Percentiles rank a stretch among this genome's conserved stretches.
phyloP scores from a whole-genome alignment of 2,888 invertebrate genomes.

The Drosophila robusta region DNA sequence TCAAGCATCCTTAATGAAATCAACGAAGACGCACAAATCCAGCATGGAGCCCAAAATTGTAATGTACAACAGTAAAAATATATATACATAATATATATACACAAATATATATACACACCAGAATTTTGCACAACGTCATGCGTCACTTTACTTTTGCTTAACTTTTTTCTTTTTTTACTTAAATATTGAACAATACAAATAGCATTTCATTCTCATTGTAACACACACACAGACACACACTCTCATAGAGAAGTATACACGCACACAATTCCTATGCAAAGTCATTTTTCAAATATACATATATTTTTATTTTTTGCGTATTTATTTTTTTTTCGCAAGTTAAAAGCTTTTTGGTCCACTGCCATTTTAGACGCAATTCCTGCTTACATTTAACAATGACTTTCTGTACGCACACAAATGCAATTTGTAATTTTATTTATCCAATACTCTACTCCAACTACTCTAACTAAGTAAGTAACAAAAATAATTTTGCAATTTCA shows the following conservation, averaged over 20 bases:
- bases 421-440: conserved; percentile 60
- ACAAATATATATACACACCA: conserved; percentile 10
- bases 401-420: conserved; percentile 49
- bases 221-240: conserved; percentile 34
- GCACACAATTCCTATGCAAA: conserved; percentile 49
- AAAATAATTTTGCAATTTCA: neutral
- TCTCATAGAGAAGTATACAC: neutral
- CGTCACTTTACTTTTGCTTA: conserved; percentile 34
- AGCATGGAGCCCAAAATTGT: conserved; percentile 78
- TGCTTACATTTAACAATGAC: conserved; percentile 55
- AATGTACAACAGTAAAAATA: conserved; percentile 67
- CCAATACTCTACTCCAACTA: conserved; percentile 18
- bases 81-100: conserved; percentile 24
- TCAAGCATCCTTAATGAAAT: conserved; percentile 46
- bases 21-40: conserved; percentile 66
- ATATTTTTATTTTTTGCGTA: conserved; percentile 2
- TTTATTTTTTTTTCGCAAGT: conserved; percentile 33
- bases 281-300: conserved; percentile 63
- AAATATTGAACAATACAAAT: conserved; percentile 57
- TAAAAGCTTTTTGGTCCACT: conserved; percentile 48
- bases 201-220: conserved; percentile 63
- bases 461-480: conserved; percentile 33
- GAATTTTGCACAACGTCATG: conserved; percentile 55
- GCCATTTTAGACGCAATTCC: conserved; percentile 53
- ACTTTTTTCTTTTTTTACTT: conserved; percentile 33